A percentile compares a stretch with the other conserved stretches of the same genome.
Conservation (phyloP, 2,888 invertebrate species). For the Platycnemis pennipes region DNA sequence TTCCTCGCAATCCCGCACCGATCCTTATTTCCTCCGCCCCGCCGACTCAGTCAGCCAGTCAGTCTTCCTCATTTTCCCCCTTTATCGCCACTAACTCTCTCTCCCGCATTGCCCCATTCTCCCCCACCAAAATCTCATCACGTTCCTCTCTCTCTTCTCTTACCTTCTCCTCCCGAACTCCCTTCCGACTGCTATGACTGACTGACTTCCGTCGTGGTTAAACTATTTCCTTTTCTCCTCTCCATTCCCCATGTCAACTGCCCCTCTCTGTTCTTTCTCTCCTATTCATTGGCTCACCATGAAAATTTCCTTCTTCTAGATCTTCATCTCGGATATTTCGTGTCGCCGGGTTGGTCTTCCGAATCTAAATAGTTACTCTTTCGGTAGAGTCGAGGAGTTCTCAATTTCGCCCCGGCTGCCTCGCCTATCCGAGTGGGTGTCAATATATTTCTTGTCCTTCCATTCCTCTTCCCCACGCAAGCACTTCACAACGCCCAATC, state of each 20-base stretch:
- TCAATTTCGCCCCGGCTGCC: neutral
- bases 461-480: neutral
- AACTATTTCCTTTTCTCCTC: neutral
- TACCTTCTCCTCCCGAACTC: neutral
- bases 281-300: neutral
- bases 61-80: neutral
- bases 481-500: neutral
- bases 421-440: neutral
- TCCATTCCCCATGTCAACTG: neutral
- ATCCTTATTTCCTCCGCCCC: conserved; percentile 1
- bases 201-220: neutral
- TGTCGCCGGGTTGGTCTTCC: neutral
- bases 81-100: neutral
- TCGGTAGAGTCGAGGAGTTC: neutral
- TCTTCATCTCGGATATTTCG: neutral
- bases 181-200: neutral
- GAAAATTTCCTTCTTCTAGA: neutral
- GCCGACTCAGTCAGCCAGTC: neutral
- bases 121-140: neutral
- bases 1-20: conserved; percentile 30
- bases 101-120: neutral
- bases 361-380: neutral
- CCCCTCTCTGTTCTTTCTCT: neutral
- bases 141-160: neutral
- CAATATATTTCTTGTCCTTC: neutral